Base-by-base conservation (phyloP, 2,113 vertebrate species). In the Amphilophus citrinellus region DNA sequence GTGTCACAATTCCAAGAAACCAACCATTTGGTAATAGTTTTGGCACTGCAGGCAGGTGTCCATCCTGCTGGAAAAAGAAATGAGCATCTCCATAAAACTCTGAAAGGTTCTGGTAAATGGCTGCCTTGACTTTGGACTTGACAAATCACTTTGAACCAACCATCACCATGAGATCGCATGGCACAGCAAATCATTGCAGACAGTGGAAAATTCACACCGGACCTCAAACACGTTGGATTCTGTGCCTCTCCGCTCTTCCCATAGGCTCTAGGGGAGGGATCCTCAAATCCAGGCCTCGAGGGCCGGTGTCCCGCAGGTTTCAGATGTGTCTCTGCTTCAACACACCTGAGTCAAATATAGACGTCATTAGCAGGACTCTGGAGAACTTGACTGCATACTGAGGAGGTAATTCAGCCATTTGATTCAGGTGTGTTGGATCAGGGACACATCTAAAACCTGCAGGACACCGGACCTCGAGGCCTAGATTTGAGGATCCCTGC, bases 141-240 rank as follows among this genome's bases (percentile, higher is more conserved):
- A 44, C 24, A 44, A 66, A 47, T 27, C 8, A 68, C 39, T 10
- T 8, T 47, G 22, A 39, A 9, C 13, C 22, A 47, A 68, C 63
- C 4, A 66, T 0, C 39, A 66, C 65, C 22, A 47, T 22, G 20
- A 71, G 58, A 53, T 63, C 35, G 62, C 73, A 73, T 59, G 57
- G 44, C 35, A 50, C 18, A 27, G 9, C n/a, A 77, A 50, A 37
- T 77, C 77, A 59, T 87, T 68, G 61, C 60, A 68, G 42, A 80
- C 77, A 60, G 59, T 73, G n/a, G 44, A 77, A 61, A 84, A 27
- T 27, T 68, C 13, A 61, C 20, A 76, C 68, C 61, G 76, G 56
- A 87, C 61, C 13, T 77, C 50, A 87, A 77, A 62, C 77, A 84
- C 22, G 20, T 20, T 79, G 18, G 63, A 79, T 56, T 66, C 27